Evolutionary conservation across 2,113 vertebrate species (phyloP).

Genomic region (Entosphenus tridentatus): DNA sequence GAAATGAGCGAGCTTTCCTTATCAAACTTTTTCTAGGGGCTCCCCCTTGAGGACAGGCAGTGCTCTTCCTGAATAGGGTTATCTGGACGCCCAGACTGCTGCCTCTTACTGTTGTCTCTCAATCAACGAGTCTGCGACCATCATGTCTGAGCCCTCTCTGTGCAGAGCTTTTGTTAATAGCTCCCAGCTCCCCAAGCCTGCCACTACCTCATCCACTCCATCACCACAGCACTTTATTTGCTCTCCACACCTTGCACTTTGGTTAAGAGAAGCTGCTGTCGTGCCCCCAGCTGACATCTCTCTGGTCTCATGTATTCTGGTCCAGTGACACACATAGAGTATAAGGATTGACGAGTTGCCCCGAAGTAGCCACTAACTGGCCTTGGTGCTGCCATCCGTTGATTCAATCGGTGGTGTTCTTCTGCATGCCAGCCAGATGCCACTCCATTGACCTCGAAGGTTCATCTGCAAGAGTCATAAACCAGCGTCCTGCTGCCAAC

Average conservation of each 20-base stretch:
- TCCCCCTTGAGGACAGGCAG: background rate
- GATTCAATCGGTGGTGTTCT: background rate
- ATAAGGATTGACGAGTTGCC: background rate
- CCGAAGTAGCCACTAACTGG: background rate
- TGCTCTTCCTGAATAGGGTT: background rate
- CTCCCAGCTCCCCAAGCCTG: conserved; percentile 4
- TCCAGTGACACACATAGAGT: background rate
- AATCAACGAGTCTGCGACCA: background rate
- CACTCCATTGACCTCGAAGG: background rate
- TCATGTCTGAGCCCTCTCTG: background rate
- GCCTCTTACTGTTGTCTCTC: background rate
- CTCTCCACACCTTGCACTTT: background rate
- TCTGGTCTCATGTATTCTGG: background rate
- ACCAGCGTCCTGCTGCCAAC: background rate
- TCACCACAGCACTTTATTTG: background rate
- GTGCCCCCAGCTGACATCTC: background rate
- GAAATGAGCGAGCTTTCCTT: background rate
- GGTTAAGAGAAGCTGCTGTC: background rate
- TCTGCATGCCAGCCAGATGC: background rate
- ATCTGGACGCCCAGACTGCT: background rate
- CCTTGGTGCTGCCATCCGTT: background rate
- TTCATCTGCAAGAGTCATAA: background rate
- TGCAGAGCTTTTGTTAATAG: background rate
- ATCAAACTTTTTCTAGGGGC: background rate
- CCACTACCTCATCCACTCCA: background rate